Evolutionary conservation across 2,113 vertebrate genomes (phyloP), one percentile per base, ranked within the genome.

Genomic region (Menidia beryllina): DNA sequence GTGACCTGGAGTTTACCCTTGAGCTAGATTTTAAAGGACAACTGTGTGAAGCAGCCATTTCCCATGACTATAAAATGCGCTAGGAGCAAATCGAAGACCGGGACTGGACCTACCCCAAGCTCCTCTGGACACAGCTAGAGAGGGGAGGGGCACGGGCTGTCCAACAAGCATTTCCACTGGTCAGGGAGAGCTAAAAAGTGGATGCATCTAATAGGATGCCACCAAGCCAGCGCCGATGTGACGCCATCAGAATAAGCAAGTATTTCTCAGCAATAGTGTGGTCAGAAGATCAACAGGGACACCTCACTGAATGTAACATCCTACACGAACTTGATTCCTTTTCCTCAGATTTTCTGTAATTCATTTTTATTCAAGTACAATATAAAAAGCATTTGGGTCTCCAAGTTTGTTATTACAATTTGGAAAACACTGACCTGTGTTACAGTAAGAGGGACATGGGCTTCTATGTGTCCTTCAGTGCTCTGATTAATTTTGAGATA

Each of bases 61-160:
- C 96, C 88, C 97, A 98, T 59, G 96, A 98, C 93, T 99, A 99
- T 86, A 98, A 97, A 90, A 99, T 99, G 97, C 96, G 96, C 80
- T 99, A 98, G 69, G 36, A 67, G 43, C 12, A 17, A 50, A 24
- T 79, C 38, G 79, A 68, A 81, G 65, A 21, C 23, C 19, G 9
- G 48, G 26, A 39, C 25, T 19, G 26, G 49, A 56, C 49, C 64
- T 14, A 50, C 54, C 62, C 58, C 63, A 65, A 36, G 79, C 64
- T 66, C 64, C 65, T 63, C 69, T 20, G 74, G 72, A 74, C 61
- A 45, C 52, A 45, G 11, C 24, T 25, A 24, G 39, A 17, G 59
- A 39, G 38, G 58, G 27, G 52, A 61, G 9, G 52, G 73, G 61
- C 49, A 41, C 60, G 20, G 48, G 52, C 60, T 74, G 71, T 72